Base-by-base conservation (phyloP, 2,888 invertebrate genomes). In the Colostygia pectinataria region DNA sequence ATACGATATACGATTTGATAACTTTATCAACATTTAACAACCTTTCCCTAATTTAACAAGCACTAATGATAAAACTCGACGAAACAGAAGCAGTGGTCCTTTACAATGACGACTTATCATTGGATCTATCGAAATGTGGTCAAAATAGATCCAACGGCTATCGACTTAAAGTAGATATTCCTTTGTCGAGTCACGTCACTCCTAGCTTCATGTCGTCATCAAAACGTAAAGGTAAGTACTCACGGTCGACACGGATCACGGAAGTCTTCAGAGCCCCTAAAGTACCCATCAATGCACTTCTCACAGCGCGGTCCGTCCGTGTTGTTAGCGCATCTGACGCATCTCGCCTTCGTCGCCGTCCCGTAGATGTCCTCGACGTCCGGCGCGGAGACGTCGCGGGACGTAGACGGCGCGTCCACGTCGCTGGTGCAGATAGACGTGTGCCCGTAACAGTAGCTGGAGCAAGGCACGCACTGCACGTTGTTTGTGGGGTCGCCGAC, bases 401-500 rank as follows among this genome's bases (percentile, higher is more conserved):
- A 66, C 10, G 77, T 66, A 12, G 88, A 80, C 2, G 85, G 63
- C 1, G 80, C 77, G 43, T 91, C 91, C 33, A 90, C 88, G 59
- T 93, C 93, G 61, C 91, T 92, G 13, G 96, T 93, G 70, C 97
- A 98, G 39, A 95, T 92, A 24, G 92, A 91, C 1, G 96, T 95
- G 80, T 98, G 98, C 0, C 96, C 96, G 80, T 98, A 94, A 70
- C 98, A 98, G 82, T 96, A 97, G 55, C 95, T 95, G 1, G 93
- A 87, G 71, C 99, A 99, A 0, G 98, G 96, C 28, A 96, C 93
- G 73, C 99, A 99, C 57, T 94, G 93, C 0, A 94, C 95, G 28
- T 96, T 96, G 71, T 96, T 95, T 20, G 94, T 93, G 0, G 98
- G 98, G 83, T 98, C 96, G 6, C 98, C 98, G 15, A 99, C 98